phyloP scores from a whole-genome alignment of 2,113 vertebrate species.

The Prunella fulvescens region DNA sequence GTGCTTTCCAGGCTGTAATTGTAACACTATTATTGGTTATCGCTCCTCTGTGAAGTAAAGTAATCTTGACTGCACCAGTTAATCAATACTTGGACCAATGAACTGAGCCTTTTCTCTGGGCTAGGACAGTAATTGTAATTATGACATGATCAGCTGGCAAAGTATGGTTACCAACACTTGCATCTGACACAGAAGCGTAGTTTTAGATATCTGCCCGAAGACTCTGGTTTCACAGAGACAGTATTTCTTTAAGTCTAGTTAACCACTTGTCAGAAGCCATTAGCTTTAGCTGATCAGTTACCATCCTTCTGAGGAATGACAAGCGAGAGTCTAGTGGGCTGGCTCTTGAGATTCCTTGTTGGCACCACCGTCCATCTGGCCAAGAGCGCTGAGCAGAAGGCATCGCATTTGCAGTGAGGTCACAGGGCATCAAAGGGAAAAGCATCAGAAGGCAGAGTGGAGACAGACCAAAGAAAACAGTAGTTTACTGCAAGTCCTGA shows the following conservation, averaged over 20 bases:
- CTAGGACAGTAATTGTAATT: slow-evolving; percentile 44
- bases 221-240: not conserved
- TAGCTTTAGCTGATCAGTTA: slow-evolving; percentile 21
- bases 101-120: slow-evolving; percentile 11
- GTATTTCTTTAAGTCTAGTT: slow-evolving; percentile 12
- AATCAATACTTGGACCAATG: slow-evolving; percentile 54
- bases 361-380: slow-evolving; percentile 28
- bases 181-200: not conserved
- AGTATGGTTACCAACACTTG: not conserved
- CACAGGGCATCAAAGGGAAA: not conserved
- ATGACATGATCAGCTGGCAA: slow-evolving; percentile 32
- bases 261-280: slow-evolving; percentile 14
- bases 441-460: not conserved
- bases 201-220: not conserved
- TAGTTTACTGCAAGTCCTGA: not conserved
- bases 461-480: not conserved
- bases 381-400: not conserved
- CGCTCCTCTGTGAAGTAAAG: slow-evolving; percentile 3
- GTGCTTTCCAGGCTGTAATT: not conserved
- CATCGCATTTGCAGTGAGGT: not conserved
- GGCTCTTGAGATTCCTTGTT: not conserved
- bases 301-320: not conserved
- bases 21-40: slow-evolving; percentile 2
- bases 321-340: not conserved
- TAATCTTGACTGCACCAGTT: slow-evolving; percentile 48